These are phyloP conservation scores for Aleiodes leptofemur DNA, from an alignment of 2,888 invertebrate genomes.

Conservation along the genomic window DNA sequence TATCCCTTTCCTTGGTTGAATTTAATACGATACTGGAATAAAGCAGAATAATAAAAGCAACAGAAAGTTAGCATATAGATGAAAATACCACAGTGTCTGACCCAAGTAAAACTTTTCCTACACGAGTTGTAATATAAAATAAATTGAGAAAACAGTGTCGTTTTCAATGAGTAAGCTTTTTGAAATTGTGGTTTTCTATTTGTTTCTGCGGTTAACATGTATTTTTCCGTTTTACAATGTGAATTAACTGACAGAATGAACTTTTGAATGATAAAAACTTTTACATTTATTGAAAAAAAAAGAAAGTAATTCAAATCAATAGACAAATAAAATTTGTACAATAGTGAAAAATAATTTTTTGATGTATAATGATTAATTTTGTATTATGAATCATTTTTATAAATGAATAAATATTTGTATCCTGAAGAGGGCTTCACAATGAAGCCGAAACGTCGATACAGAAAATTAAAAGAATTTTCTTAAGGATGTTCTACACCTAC, in stretches of 20 bases:
- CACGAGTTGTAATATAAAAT: slow-evolving; percentile 12
- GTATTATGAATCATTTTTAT: too few species aligned
- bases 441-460: too few species aligned
- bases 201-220: slow-evolving; percentile 18
- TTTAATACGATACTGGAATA: slow-evolving; percentile 18
- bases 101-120: slow-evolving; percentile 25
- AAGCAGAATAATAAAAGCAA: slow-evolving; percentile 25
- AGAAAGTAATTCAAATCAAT: too few species aligned
- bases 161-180: slow-evolving; percentile 31
- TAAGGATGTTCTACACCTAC: too few species aligned
- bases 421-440: too few species aligned
- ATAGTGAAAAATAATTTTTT: too few species aligned
- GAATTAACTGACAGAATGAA: slow-evolving; percentile 16
- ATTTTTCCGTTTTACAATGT: slow-evolving; percentile 5
- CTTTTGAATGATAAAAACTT: slow-evolving; percentile 36
- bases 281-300: too few species aligned
- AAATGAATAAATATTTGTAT: too few species aligned
- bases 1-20: not conserved
- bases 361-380: too few species aligned
- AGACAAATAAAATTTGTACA: too few species aligned
- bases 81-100: slow-evolving; percentile 24
- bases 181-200: slow-evolving; percentile 12
- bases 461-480: too few species aligned
- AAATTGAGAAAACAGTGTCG: slow-evolving; percentile 7
- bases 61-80: slow-evolving; percentile 22